phyloP scores from a whole-genome alignment of 2,113 vertebrate genomes.

The Odocoileus hemionus region DNA sequence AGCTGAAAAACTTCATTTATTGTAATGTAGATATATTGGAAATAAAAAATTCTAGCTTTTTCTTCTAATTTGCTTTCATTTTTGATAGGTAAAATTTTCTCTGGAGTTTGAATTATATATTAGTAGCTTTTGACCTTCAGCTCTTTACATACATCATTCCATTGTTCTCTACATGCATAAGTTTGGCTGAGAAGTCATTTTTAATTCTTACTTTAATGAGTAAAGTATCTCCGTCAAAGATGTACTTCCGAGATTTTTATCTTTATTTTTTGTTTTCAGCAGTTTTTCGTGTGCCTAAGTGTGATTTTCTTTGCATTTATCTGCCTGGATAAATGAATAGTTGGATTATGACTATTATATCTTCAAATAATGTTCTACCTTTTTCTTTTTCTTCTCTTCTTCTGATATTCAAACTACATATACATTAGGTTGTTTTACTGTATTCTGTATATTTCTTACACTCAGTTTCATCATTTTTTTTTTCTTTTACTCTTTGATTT shows the following conservation, averaged over 20 bases:
- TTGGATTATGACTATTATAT: background rate
- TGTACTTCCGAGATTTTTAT: background rate
- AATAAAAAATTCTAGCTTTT: background rate
- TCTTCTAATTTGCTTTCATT: background rate
- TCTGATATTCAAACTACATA: background rate
- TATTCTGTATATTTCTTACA: background rate
- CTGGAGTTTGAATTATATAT: background rate
- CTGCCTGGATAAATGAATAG: background rate
- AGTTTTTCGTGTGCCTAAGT: background rate
- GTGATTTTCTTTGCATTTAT: background rate
- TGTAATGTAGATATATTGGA: background rate
- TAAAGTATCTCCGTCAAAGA: background rate
- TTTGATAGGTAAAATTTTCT: background rate
- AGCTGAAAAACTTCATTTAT: background rate
- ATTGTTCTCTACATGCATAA: background rate
- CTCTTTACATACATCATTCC: background rate
- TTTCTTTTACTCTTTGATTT: background rate
- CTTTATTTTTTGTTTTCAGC: background rate
- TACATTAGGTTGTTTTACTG: background rate
- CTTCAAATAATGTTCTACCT: background rate
- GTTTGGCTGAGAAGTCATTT: background rate
- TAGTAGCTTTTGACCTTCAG: background rate
- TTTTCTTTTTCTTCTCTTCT: background rate
- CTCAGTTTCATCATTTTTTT: background rate
- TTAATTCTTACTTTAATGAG: background rate